Base-by-base conservation (phyloP, 2,797 vertebrate species). In the Zalophus californianus region DNA sequence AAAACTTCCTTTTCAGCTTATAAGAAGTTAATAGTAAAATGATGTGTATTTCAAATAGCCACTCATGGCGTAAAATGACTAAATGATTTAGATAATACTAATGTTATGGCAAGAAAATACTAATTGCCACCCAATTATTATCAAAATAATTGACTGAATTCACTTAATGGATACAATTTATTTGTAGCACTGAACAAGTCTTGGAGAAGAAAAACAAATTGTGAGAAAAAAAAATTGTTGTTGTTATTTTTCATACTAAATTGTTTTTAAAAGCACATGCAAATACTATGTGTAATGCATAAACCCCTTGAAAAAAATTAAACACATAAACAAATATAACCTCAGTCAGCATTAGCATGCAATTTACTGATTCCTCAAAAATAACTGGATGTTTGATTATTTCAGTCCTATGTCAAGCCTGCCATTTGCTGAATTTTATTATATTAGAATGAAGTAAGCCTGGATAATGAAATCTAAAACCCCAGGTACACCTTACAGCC, bases 11-110 rank as follows among this genome's bases (percentile, higher is more conserved):
- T 94, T 95, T 77, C 35, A 50, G 35, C 70, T 86, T 85, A 66
- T 77, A 96, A 83, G 73, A 95, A 90, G 32, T 77, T 88, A 82
- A 64, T 85, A 94, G 77, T 56, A 97, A 95, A 95, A 86, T 52
- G 3, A 86, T 80, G 35, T 90, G 23, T 84, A 38, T 96, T 85
- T 7, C 68, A 88, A 95, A 93, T 68, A 86, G 48, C 20, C 35
- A 86, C 48, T 94, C 14, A 66, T 62, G 18, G 29, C 54, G 29
- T 86, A 86, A 86, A 90, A 72, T 94, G 86, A 12, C n/a, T 62
- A 44, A 80, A 3, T 80, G 23, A 84, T 35, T 86, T 68, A 89
- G 77, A 32, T 41, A 77, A 85, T 92, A 73, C 91, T 95, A 84
- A 86, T 89, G 75, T 64, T 73, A 80, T 35, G 41, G 44, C 38